phyloP scores from a whole-genome alignment of 2,797 vertebrate genomes.

The Naso thynnoides region DNA sequence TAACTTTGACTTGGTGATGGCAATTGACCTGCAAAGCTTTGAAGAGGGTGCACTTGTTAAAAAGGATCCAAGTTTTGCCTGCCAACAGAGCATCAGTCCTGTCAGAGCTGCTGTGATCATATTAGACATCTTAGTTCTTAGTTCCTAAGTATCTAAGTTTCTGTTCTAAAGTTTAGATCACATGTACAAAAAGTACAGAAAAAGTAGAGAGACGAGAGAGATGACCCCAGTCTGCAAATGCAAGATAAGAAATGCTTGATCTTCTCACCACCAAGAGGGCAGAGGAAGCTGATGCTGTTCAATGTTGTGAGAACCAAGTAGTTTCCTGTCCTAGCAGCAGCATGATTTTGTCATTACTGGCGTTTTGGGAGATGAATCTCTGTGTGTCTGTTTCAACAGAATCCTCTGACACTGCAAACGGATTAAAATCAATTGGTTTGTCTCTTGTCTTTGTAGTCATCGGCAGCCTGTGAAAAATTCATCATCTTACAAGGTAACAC shows the following conservation, averaged over 20 bases:
- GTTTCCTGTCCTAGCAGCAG: slow-evolving; percentile 15
- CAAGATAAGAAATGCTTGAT: background rate
- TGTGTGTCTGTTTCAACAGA: slow-evolving; percentile 68
- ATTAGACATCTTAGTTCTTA: slow-evolving; percentile 16
- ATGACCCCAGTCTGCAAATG: slow-evolving; percentile 4
- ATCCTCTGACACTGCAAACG: slow-evolving; percentile 69
- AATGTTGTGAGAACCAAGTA: slow-evolving; percentile 1
- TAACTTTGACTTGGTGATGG: background rate
- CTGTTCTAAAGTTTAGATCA: background rate
- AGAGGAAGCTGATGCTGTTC: background rate
- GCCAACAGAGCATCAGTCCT: background rate
- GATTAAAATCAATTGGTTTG: slow-evolving; percentile 85
- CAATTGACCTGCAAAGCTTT: background rate
- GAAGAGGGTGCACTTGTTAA: background rate
- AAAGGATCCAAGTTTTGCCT: background rate
- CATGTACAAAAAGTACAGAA: background rate
- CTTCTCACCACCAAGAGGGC: background rate
- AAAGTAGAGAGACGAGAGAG: background rate
- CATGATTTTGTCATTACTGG: slow-evolving; percentile 56
- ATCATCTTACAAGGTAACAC: slow-evolving; percentile 78
- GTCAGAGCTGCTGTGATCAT: background rate
- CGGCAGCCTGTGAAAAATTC: slow-evolving; percentile 79
- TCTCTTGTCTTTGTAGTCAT: slow-evolving; percentile 81
- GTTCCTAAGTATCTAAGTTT: too few relatives aligned
- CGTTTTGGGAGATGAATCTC: slow-evolving; percentile 70